Base-by-base conservation (phyloP, 2,888 invertebrate species). In the Phlogophora meticulosa region DNA sequence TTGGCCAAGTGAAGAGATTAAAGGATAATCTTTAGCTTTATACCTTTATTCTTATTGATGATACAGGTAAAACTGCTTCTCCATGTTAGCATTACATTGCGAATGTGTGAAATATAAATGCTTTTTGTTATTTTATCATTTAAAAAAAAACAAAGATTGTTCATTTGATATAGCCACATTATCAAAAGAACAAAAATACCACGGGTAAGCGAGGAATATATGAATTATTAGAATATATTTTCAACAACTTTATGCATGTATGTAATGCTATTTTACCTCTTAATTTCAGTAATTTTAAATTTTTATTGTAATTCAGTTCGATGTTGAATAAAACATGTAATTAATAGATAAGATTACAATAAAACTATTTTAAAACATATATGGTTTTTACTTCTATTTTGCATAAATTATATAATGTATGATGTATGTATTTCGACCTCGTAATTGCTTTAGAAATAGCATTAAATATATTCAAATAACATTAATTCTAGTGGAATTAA, bases 351-450 rank as follows among this genome's bases (percentile, higher is more conserved):
- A 51, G 43, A 51, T 38, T 57, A 65, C 43, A 68, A 65, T 68
- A 57, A 56, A 67, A 63, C 51, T 34, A 56, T 65, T 51, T 45
- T 51, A 63, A 62, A 61, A 61, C 9, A 61, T 20, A 15, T 7
- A 15, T 15, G n/a, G 13, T 28, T 36, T 61, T 61, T 28, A 5
- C 5, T 28, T 28, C 4, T 28, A 28, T 28, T 28, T 28, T 28
- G 28, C 28, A 28, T 5, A 28, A 28, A 28, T n/a, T n/a, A 28
- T 5, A 28, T 28, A 28, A 28, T n/a, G 28, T 28, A 28, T 28
- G 28, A 28, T 28, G 28, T 28, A 28, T 28, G 5, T 5, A 28
- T 2, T n/a, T 28, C 28, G 28, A 28, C 2, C 28, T 28, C 28
- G 28, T 28, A 28, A 28, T 28, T 28, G 28, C 28, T 28, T 28